Percentiles rank a stretch among this genome's conserved stretches.
These are phyloP conservation scores for Cathartes aura DNA, from an alignment of 2,113 vertebrate species.

Conservation along the genomic window DNA sequence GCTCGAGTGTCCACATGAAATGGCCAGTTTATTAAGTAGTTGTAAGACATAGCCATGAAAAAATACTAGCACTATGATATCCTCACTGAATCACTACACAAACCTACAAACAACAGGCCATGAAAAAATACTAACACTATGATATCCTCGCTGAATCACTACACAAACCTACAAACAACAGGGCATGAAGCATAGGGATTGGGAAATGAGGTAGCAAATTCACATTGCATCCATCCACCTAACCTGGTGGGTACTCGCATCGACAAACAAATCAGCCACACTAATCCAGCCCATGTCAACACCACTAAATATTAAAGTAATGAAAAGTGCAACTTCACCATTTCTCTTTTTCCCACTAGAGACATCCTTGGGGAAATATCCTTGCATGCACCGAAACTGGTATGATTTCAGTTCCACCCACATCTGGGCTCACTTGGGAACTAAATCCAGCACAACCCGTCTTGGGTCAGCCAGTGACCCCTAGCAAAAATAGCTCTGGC, in stretches of 20 bases:
- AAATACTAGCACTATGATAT: not conserved
- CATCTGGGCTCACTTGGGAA: constrained; percentile 59
- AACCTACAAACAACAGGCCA: not conserved
- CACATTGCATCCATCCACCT: not conserved
- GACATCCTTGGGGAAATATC: constrained; percentile 36
- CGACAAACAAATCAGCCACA: not conserved
- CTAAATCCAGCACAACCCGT: constrained; percentile 26
- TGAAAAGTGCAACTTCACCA: not conserved
- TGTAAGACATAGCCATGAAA: not conserved
- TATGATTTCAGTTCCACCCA: constrained; percentile 37
- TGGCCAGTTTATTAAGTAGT: not conserved
- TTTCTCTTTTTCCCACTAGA: constrained; percentile 17
- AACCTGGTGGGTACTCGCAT: not conserved
- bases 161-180: not conserved
- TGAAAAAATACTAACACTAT: not conserved
- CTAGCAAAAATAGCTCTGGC: constrained; percentile 31
- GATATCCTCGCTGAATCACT: not conserved
- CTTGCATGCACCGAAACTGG: not conserved
- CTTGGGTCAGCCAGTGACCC: constrained; percentile 53
- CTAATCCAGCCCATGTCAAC: not conserved
- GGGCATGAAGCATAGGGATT: fast-evolving
- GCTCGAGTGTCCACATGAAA: not conserved
- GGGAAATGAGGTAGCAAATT: not conserved
- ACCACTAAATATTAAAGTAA: not conserved
- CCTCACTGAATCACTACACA: not conserved